A percentile compares a stretch with the other conserved stretches of the same genome.
These are phyloP conservation scores for Hyaena hyaena DNA, from an alignment of 2,113 vertebrate genomes.

Conservation along the genomic window DNA sequence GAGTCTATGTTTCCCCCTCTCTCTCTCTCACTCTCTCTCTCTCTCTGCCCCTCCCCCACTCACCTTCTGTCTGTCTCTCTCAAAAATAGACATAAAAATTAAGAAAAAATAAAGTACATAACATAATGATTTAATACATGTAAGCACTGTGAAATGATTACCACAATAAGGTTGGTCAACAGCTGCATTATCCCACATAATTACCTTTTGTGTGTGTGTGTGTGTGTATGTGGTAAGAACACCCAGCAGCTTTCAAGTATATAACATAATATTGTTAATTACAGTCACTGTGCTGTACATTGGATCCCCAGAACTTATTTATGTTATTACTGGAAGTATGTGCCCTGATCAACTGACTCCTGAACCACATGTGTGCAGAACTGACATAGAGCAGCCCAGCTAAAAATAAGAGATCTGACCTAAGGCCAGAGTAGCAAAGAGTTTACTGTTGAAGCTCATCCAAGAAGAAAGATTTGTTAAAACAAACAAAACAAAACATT, in stretches of 20 bases:
- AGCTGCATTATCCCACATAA: not conserved
- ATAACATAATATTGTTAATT: not conserved
- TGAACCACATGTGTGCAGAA: not conserved
- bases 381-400: not conserved
- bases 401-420: not conserved
- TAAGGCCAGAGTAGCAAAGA: not conserved
- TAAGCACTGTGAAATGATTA: not conserved
- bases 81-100: too few species aligned
- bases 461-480: not conserved
- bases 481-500: not conserved
- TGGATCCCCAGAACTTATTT: not conserved
- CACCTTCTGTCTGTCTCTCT: too few species aligned
- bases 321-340: not conserved
- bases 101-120: not conserved
- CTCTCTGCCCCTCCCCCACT: too few species aligned
- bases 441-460: not conserved
- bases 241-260: not conserved
- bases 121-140: not conserved
- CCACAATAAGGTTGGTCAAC: not conserved
- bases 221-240: not conserved
- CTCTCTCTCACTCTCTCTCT: too few species aligned
- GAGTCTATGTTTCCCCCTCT: too few species aligned
- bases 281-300: not conserved
- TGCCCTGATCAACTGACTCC: not conserved
- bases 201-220: not conserved